Conservation (phyloP, 2,888 invertebrate genomes). For the Stenichneumon culpator region DNA sequence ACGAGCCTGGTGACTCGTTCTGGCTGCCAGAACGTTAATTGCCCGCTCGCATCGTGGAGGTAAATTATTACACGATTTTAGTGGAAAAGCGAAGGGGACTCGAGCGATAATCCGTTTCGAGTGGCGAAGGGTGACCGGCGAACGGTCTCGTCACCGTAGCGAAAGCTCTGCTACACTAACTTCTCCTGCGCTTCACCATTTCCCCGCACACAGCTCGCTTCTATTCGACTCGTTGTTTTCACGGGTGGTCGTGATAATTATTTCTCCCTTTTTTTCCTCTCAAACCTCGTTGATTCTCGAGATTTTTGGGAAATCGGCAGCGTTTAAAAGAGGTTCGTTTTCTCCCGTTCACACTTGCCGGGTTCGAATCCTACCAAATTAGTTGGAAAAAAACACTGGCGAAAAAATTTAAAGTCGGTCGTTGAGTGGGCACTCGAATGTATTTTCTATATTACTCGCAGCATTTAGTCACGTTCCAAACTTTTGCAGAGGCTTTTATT, state of each 20-base stretch:
- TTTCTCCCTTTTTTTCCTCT: slow-evolving; percentile 50
- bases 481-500: neutral
- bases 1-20: slow-evolving; percentile 49
- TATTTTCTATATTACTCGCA: slow-evolving; percentile 37
- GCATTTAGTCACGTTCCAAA: slow-evolving; percentile 37
- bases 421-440: slow-evolving; percentile 25
- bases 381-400: slow-evolving; percentile 27
- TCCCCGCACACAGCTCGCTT: slow-evolving; percentile 23
- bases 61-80: slow-evolving; percentile 66
- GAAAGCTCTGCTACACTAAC: slow-evolving; percentile 34
- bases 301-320: slow-evolving; percentile 6
- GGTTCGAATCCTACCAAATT: slow-evolving; percentile 31
- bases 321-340: neutral
- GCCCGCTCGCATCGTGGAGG: slow-evolving; percentile 51
- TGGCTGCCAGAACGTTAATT: slow-evolving; percentile 59
- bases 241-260: slow-evolving; percentile 64
- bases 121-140: slow-evolving; percentile 51
- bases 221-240: slow-evolving; percentile 56
- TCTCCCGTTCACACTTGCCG: neutral
- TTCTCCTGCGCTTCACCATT: slow-evolving; percentile 24
- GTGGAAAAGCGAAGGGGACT: slow-evolving; percentile 54
- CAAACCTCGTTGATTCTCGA: slow-evolving; percentile 33
- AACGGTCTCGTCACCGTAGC: slow-evolving; percentile 44
- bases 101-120: slow-evolving; percentile 67
- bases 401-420: neutral